Evolutionary conservation across 2,113 vertebrate genomes (phyloP), one percentile per base, ranked within the genome.

Genomic region (Noctilio leporinus): DNA sequence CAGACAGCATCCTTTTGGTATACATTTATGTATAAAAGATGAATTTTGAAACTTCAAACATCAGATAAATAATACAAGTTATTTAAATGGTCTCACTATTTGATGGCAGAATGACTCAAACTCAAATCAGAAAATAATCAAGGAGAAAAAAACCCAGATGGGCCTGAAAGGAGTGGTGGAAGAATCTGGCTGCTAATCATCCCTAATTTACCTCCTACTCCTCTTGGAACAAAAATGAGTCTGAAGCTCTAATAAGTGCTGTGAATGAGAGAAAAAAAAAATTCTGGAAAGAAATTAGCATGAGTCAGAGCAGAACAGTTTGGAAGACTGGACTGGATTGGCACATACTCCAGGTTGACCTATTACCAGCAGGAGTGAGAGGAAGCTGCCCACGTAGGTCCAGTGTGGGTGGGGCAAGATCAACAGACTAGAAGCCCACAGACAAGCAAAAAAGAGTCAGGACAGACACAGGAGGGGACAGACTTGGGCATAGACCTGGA

Each of bases 101-200:
- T 89, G 40, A 35, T 94, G 86, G 40, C 33, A 86, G 43, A 94
- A 93, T 92, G 82, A 89, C 57, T 93, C 83, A 76, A 57, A 51
- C 38, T 17, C 67, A 77, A 93, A 75, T 89, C 38, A 96, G 69
- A 73, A 95, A 91, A 89, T 24, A 82, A 57, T 93, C 45, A 93
- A 90, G 80, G 75, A 89, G 83, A 91, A 94, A 62, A 62, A 96
- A 59, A 75, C 93, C 30, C 78, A 94, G 86, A 93, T 76, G 86
- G 53, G 9, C 12, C 47, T 93, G 51, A 96, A 80, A 53, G 10
- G 35, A 80, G 10, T 62, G 26, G 33, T 65, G 15, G 55, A 78
- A 82, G 75, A 87, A 93, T 76, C 57, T 75, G 70, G 43, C 86
- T 75, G 53, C 38, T 86, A 86, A 88, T 94, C 49, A 65, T 40